Evolutionary conservation across 35 echinoderm and acorn worm genomes (phyloP).

Genomic region (Heliocidaris tuberculata): DNA sequence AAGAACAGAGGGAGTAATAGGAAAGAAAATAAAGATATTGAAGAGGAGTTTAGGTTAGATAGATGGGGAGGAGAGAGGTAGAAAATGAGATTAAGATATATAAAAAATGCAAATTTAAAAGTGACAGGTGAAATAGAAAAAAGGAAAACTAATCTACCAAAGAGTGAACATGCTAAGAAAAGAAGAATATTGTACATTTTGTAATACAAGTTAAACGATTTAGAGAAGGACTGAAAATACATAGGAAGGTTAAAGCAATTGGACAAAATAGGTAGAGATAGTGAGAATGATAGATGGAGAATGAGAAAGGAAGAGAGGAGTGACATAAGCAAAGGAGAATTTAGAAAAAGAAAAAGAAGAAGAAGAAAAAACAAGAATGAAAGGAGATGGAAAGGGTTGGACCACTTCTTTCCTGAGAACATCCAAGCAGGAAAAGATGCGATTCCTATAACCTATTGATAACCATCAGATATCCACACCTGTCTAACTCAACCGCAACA

Average conservation of each 20-base stretch:
- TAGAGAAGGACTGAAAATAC: too few species aligned
- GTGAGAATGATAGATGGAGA: too few species aligned
- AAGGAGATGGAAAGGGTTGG: neutral
- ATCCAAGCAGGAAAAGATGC: neutral
- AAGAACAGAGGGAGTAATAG: neutral
- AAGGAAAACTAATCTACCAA: neutral
- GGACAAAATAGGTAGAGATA: too few species aligned
- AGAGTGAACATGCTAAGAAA: neutral
- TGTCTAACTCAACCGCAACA: neutral
- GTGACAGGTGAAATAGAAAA: neutral
- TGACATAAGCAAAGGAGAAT: neutral
- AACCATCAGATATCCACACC: neutral
- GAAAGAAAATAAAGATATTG: neutral
- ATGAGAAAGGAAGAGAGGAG: neutral
- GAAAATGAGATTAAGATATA: too few species aligned
- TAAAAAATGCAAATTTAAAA: too few species aligned
- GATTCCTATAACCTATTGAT: neutral
- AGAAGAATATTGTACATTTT: neutral
- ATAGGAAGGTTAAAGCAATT: too few species aligned
- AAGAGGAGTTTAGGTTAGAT: neutral
- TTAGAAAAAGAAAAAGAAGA: too few species aligned
- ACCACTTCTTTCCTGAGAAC: neutral
- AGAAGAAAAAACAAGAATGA: neutral
- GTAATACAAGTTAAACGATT: too few species aligned
- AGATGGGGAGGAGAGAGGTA: neutral